Base-by-base conservation (phyloP, 2,797 vertebrate genomes). In the Danio tinwini region DNA sequence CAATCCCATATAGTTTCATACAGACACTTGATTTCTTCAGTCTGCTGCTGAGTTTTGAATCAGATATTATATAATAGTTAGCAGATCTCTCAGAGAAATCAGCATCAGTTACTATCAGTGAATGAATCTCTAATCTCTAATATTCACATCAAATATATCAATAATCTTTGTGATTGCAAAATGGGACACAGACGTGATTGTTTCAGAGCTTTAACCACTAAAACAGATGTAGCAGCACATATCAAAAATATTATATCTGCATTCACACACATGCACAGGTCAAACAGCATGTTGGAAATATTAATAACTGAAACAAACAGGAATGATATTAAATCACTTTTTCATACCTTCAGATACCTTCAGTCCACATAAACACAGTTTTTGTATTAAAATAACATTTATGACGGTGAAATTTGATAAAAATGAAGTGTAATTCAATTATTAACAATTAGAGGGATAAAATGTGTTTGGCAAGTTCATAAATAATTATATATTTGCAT, bases 271-370 rank as follows among this genome's bases (percentile, higher is more conserved):
- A 21, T 12, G 39, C 47, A 11, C 12, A 44, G 61, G 21, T 53
- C 21, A 63, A 53, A 63, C n/a, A 1, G 7, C 0, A 29, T 40
- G 12, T 40, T 4, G 44, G 13, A 16, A n/a, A 47, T 6, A 16
- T 12, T 44, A 64, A 29, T 29, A 7, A 21, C 8, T 10, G 10
- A 70, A 37, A 53, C 29, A 11, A 16, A 9, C 17, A 21, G 74
- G 74, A 76, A 76, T 76, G 61, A 64, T 76, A 19, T 53, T 12
- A 50, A 64, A 64, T 53, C 1, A 52, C 50, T 42, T 39, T 39
- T 6, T 19, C 40, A 61, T 42, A n/a, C 17, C 37, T 42, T 58
- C 19, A 21, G 12, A 13, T n/a, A 49, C 5, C 44, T 39, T 17
- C 19, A 61, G 44, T 39, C 9, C 29, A 29, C 29, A 29, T 29